Percentiles rank a stretch among this genome's conserved stretches.
Conservation (phyloP, 2,797 vertebrate species). For the Mastacembelus armatus region DNA sequence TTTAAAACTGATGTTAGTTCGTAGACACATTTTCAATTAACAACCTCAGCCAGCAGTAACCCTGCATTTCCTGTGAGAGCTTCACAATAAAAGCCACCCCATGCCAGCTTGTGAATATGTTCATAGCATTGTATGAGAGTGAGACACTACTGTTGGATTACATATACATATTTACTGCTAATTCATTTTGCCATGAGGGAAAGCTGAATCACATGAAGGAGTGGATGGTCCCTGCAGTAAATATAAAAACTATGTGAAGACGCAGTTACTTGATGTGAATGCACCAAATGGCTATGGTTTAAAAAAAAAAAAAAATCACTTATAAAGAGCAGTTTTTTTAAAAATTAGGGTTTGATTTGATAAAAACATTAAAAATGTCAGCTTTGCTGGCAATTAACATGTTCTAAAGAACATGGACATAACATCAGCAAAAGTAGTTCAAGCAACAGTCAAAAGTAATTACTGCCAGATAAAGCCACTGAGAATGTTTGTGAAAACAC, state of each 20-base stretch:
- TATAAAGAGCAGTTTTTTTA: not conserved
- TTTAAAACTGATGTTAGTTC: not conserved
- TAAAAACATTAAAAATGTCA: too few species aligned
- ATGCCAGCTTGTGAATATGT: too few species aligned
- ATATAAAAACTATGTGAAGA: too few species aligned
- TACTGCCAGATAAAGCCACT: not conserved
- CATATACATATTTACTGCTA: not conserved
- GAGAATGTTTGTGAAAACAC: not conserved
- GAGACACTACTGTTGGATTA: not conserved
- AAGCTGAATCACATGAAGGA: too few species aligned
- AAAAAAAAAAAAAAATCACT: not conserved
- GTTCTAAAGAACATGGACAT: not conserved
- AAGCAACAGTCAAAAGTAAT: not conserved
- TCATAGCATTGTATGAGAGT: not conserved
- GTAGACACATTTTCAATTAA: not conserved
- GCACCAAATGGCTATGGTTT: not conserved
- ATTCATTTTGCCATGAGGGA: too few species aligned
- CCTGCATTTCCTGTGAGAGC: not conserved
- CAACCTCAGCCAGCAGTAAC: not conserved
- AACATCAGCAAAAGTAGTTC: not conserved
- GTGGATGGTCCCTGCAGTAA: too few species aligned
- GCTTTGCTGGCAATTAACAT: not conserved
- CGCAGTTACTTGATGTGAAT: not conserved
- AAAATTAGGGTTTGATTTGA: too few species aligned
- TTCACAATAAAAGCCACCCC: not conserved